Conservation (phyloP, 2,888 invertebrate genomes). For the Clunio marinus region DNA sequence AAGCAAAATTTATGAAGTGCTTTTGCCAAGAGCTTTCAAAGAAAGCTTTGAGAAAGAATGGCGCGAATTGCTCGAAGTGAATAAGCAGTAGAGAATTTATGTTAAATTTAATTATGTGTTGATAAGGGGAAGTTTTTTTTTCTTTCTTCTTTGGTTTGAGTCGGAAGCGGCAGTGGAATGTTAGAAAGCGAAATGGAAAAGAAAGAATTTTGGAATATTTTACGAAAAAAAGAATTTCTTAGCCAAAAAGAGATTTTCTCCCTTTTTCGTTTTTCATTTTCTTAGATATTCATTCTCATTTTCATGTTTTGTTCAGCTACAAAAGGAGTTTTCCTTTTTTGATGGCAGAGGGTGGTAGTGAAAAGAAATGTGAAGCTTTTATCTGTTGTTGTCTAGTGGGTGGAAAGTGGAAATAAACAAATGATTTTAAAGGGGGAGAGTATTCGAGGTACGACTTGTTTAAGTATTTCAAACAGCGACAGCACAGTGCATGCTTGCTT, state of each 20-base stretch:
- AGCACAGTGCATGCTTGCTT: not conserved
- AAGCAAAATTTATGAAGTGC: too few species aligned
- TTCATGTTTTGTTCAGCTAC: not conserved
- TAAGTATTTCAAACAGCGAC: not conserved
- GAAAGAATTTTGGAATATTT: not conserved
- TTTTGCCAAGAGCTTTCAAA: too few species aligned
- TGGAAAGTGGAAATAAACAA: slow-evolving; percentile 24
- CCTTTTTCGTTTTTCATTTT: not conserved
- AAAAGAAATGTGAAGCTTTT: slow-evolving; percentile 3
- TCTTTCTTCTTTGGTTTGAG: too few species aligned
- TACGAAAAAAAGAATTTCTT: slow-evolving; percentile 6
- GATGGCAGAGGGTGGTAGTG: not conserved
- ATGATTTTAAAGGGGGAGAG: slow-evolving; percentile 7
- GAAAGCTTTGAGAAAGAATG: not conserved
- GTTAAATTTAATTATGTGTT: slow-evolving; percentile 36
- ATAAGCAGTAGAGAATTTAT: slow-evolving; percentile 27
- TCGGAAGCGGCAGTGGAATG: not conserved
- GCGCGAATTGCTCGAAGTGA: not conserved
- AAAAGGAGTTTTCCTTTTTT: not conserved
- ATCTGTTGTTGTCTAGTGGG: slow-evolving; percentile 4
- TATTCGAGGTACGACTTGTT: not conserved
- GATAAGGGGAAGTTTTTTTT: slow-evolving; percentile 23
- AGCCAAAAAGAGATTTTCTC: slow-evolving; percentile 8
- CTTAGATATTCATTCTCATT: slow-evolving; percentile 11
- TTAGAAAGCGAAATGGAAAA: not conserved